Evolutionary conservation across 2,888 invertebrate species (phyloP), one percentile per base, ranked within the genome.

Genomic region (Cantharis lateralis): DNA sequence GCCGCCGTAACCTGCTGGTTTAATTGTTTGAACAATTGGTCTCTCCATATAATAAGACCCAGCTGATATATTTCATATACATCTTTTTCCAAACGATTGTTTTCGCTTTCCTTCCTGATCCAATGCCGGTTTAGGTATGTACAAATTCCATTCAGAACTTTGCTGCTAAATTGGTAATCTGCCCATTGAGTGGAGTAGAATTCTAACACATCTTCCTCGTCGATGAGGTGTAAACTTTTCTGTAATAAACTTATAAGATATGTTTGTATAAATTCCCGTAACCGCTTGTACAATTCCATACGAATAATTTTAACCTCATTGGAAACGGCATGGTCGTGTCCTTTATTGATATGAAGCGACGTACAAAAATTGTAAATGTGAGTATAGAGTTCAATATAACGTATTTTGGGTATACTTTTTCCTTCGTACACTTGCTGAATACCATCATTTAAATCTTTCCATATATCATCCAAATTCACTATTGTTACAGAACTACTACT

Each of bases 321-420:
- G 64, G 83, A 82, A 15, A 84, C 82, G 77, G 82, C 84, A 15
- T 84, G 80, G 70, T 83, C 83, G 62, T 86, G 82, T 62, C 85
- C 85, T 79, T 87, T 87, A 16, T 74, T 74, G 32, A 76, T 80
- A 82, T 96, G 96, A 32, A 98, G 98, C 83, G 97, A 98, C 48
- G 99, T 99, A 88, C 99, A 99, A 87, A 99, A 99, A 89, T 99
- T 96, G 88, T 99, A 99, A 75, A 99, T 99, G 88, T 98, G 97
- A 84, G 96, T 96, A 88, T 83, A 87, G 70, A 88, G 82, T 75
- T 87, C 86, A 92, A 99, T 98, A 88, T 99, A 99, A 87, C 98
- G 92, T 73, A 92, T 91, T 86, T 94, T 95, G 62, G 94, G 93
- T 93, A 98, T 95, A 76, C 93, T 93, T 86, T 96, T 94, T 81